Percentiles rank a stretch among this genome's conserved stretches.
Conservation (phyloP, 2,113 vertebrate species). For the Athene cunicularia region DNA sequence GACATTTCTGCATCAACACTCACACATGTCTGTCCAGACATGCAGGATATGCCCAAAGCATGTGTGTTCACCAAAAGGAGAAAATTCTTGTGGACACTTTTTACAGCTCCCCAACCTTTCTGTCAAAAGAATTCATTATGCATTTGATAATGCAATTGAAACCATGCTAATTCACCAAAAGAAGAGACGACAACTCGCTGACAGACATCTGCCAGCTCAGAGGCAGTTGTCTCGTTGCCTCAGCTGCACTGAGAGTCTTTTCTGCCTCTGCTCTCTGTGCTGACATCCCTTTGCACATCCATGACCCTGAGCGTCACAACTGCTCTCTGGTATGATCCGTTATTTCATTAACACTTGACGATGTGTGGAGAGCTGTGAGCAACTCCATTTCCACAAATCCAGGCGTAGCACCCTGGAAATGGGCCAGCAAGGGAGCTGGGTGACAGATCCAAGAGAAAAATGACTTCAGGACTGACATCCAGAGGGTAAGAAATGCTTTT, state of each 20-base stretch:
- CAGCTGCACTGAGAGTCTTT: fast-evolving
- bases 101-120: background rate
- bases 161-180: background rate
- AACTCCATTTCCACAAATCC: background rate
- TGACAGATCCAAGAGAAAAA: background rate
- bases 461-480: background rate
- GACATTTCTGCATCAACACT: background rate
- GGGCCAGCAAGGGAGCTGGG: background rate
- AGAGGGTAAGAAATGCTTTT: background rate
- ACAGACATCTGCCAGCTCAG: background rate
- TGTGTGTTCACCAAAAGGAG: background rate
- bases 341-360: background rate
- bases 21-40: background rate
- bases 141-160: background rate
- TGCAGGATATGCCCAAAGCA: background rate
- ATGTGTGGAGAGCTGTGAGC: background rate
- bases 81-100: background rate
- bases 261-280: fast-evolving
- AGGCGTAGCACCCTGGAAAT: background rate
- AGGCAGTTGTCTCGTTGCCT: background rate
- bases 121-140: background rate
- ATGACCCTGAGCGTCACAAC: fast-evolving
- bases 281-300: background rate
- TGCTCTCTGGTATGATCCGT: background rate
- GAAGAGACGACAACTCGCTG: background rate